phyloP scores from a whole-genome alignment of 2,113 vertebrate genomes.

The Tyto alba region DNA sequence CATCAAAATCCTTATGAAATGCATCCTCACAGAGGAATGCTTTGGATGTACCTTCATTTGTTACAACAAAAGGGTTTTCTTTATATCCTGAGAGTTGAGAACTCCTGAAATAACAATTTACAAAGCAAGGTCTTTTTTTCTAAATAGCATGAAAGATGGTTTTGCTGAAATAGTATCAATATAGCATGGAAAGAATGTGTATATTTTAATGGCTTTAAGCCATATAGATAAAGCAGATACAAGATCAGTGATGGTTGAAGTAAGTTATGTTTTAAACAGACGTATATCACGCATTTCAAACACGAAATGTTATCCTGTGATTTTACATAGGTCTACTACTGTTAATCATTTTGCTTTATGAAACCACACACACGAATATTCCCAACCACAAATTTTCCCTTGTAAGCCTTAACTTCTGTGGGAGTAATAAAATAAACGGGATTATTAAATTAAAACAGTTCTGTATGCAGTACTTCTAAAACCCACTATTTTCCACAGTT shows the following conservation, averaged over 20 bases:
- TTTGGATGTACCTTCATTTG: not conserved
- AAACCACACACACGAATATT: not conserved
- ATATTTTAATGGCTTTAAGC: not conserved
- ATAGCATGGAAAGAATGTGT: not conserved
- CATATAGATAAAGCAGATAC: not conserved
- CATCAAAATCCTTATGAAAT: not conserved
- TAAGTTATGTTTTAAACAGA: conserved; percentile 6
- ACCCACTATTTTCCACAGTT: not conserved
- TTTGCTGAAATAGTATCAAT: not conserved
- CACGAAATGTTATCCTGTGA: not conserved
- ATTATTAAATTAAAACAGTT: not conserved
- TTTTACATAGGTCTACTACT: not conserved
- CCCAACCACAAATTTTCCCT: not conserved
- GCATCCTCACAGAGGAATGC: not conserved
- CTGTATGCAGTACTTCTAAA: not conserved
- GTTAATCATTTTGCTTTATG: not conserved
- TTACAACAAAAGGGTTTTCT: not conserved
- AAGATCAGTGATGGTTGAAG: not conserved
- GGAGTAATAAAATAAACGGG: not conserved
- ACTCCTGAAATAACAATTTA: not conserved
- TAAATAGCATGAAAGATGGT: not conserved
- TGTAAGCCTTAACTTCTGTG: not conserved
- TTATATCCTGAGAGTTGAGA: not conserved
- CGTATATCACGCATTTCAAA: not conserved
- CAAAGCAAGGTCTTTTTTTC: not conserved